Conservation (phyloP, 2,797 vertebrate genomes). For the Scyliorhinus canicula region DNA sequence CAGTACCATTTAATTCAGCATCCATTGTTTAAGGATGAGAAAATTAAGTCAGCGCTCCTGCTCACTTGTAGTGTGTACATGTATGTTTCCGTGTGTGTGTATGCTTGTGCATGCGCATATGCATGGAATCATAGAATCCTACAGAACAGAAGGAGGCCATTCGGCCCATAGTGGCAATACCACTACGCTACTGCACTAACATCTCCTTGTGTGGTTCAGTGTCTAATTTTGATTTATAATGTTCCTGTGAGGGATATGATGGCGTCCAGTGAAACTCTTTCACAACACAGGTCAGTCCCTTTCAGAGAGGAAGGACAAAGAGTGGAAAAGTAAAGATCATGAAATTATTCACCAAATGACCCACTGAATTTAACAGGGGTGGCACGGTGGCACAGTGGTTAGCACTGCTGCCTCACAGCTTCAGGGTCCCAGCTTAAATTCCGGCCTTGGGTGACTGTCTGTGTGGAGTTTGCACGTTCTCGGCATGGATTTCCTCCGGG, state of each 20-base stretch:
- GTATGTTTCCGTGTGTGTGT: neutral
- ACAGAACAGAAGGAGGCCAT: too few relatives aligned
- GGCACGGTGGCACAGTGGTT: too few relatives aligned
- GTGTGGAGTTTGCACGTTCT: too few relatives aligned
- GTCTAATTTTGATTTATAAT: neutral
- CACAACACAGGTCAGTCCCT: neutral
- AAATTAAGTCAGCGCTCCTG: neutral
- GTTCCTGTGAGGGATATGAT: too few relatives aligned
- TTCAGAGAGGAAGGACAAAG: neutral
- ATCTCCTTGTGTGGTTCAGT: neutral
- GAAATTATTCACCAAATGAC: neutral
- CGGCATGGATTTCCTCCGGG: too few relatives aligned
- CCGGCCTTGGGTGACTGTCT: too few relatives aligned
- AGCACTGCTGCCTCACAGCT: too few relatives aligned
- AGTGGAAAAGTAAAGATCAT: neutral
- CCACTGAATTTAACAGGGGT: neutral
- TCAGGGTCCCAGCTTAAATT: too few relatives aligned
- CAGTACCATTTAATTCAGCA: neutral
- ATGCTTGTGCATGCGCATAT: neutral
- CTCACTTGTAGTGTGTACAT: neutral
- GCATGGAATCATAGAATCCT: too few relatives aligned
- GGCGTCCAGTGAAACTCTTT: neutral
- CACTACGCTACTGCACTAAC: neutral
- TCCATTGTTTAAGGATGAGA: neutral
- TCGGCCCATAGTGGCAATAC: too few relatives aligned